These are phyloP conservation scores for Drosophila ohnishii DNA, from an alignment of 1,140 invertebrate genomes.

Conservation along the genomic window DNA sequence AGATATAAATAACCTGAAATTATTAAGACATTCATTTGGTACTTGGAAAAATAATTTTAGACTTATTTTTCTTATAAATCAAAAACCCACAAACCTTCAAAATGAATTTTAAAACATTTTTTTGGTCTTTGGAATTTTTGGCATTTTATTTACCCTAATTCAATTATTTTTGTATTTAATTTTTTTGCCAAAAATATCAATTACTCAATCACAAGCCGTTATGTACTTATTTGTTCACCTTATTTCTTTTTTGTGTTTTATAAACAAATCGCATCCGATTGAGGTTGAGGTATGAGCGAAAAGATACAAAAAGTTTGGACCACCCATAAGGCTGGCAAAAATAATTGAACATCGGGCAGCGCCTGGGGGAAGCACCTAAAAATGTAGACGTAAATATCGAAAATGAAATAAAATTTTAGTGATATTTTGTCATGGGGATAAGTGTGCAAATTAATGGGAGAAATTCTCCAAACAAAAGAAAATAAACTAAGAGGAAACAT, in stretches of 20 bases:
- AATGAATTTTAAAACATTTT: neutral
- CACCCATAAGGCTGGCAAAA: constrained; percentile 33
- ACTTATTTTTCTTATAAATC: neutral
- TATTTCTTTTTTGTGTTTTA: constrained; percentile 12
- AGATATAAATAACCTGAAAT: neutral
- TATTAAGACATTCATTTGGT: neutral
- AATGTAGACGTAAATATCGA: neutral
- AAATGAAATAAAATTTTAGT: constrained; percentile 39
- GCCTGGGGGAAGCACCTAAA: constrained; percentile 11
- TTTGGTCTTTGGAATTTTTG: neutral
- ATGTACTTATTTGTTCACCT: constrained; percentile 29
- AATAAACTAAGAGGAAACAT: constrained; percentile 7
- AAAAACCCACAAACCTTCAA: neutral
- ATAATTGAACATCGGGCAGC: neutral
- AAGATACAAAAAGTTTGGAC: constrained; percentile 38
- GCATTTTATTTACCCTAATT: neutral
- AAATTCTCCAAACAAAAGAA: constrained; percentile 2
- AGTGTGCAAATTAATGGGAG: neutral
- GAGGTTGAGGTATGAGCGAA: constrained; percentile 42
- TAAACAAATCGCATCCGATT: constrained; percentile 59
- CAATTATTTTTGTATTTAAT: constrained; percentile 2
- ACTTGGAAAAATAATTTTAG: neutral
- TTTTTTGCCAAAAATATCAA: constrained; percentile 57
- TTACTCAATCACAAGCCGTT: constrained; percentile 43
- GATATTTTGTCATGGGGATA: constrained; percentile 31